Evolutionary conservation across 1,140 invertebrate species (phyloP).

Genomic region (Leptinotarsa defecta): DNA sequence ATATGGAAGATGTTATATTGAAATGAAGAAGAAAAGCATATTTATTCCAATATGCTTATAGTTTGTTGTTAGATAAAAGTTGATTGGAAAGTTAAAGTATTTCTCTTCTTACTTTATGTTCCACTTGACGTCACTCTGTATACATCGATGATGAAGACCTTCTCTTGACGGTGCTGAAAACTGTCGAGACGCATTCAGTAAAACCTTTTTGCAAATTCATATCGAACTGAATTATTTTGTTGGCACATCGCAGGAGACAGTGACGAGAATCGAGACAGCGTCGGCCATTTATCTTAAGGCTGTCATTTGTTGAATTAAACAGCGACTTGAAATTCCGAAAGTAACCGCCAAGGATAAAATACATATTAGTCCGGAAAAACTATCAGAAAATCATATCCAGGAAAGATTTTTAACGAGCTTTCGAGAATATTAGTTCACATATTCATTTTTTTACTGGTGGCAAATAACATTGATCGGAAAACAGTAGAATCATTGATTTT

Average conservation of each 20-base stretch:
- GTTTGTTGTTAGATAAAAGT: too few species aligned
- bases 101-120: too few species aligned
- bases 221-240: conserved; percentile 4
- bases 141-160: conserved; percentile 1
- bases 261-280: conserved; percentile 15
- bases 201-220: conserved; percentile 8
- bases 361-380: conserved; percentile 15
- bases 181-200: not conserved
- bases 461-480: too few species aligned
- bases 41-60: too few species aligned
- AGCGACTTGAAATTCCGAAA: conserved; percentile 37
- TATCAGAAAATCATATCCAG: not conserved
- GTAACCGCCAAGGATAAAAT: conserved; percentile 26
- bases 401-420: too few species aligned
- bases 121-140: not conserved
- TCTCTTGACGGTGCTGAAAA: not conserved
- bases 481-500: too few species aligned
- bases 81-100: too few species aligned
- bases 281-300: conserved; percentile 33
- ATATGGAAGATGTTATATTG: too few species aligned
- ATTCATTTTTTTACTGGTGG: too few species aligned
- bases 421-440: too few species aligned
- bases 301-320: conserved; percentile 34
- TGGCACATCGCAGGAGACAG: not conserved
- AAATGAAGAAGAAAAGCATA: too few species aligned